phyloP scores from a whole-genome alignment of 2,888 invertebrate species.

The Ecdyonurus torrentis region DNA sequence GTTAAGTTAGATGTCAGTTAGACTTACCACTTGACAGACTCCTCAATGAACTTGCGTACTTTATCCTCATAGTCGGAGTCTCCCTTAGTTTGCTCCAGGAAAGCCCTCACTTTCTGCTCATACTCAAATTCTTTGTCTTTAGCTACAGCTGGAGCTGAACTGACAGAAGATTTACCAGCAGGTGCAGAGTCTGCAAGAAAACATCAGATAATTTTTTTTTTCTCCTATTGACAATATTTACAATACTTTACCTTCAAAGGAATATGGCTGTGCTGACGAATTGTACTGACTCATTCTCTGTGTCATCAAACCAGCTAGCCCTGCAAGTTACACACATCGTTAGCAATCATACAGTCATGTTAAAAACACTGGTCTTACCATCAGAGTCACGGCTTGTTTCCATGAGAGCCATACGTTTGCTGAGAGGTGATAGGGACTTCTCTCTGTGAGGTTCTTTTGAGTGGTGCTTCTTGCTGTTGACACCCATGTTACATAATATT shows the following conservation, averaged over 20 bases:
- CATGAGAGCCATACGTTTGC: constrained; percentile 66
- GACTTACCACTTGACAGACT: constrained; percentile 51
- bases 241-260: constrained; percentile 15
- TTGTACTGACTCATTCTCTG: constrained; percentile 15
- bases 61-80: constrained; percentile 76
- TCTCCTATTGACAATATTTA: too few species aligned
- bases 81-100: constrained; percentile 56
- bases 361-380: neutral
- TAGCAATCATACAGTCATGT: constrained; percentile 20
- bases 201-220: too few species aligned
- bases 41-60: constrained; percentile 70
- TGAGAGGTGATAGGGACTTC: constrained; percentile 60
- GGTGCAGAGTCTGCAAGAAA: neutral
- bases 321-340: constrained; percentile 12
- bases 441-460: constrained; percentile 38
- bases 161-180: neutral
- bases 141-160: constrained; percentile 4
- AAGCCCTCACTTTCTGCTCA: constrained; percentile 51
- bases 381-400: constrained; percentile 30
- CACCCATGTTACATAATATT: too few species aligned
- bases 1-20: too few species aligned
- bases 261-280: constrained; percentile 14
- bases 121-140: constrained; percentile 38
- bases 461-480: constrained; percentile 21
- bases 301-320: constrained; percentile 11